Percentiles rank a stretch among this genome's conserved stretches.
Evolutionary conservation across 2,113 vertebrate genomes (phyloP).

Genomic region (Rana temporaria): DNA sequence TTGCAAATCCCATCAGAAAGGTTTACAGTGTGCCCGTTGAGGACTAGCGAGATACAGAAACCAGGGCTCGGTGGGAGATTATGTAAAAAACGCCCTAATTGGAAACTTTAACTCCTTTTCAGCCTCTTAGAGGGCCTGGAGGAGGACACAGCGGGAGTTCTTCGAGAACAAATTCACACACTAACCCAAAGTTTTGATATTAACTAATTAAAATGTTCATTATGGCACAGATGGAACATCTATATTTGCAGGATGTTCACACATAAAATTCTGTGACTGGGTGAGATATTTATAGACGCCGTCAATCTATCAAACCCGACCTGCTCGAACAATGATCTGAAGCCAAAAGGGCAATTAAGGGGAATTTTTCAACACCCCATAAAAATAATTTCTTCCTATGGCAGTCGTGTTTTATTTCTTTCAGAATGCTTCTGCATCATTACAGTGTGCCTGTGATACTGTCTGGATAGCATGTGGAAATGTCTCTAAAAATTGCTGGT

Average conservation of each 20-base stretch:
- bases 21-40: slow-evolving; percentile 59
- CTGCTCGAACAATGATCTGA: background rate
- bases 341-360: no score
- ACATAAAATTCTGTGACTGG: slow-evolving; percentile 8
- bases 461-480: no score
- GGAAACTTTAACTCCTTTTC: slow-evolving; percentile 53
- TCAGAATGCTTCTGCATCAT: no score
- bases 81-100: slow-evolving; percentile 53
- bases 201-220: slow-evolving; percentile 48
- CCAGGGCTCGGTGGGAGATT: slow-evolving; percentile 44
- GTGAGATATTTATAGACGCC: slow-evolving; percentile 19
- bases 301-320: slow-evolving; percentile 19
- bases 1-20: slow-evolving; percentile 65
- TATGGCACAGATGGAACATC: slow-evolving; percentile 29
- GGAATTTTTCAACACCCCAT: no score
- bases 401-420: no score
- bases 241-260: slow-evolving; percentile 19
- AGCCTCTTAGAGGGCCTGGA: slow-evolving; percentile 33
- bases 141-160: slow-evolving; percentile 25
- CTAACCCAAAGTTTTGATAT: slow-evolving; percentile 37
- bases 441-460: no score
- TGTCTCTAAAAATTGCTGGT: no score
- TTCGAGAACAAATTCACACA: background rate
- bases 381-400: no score
- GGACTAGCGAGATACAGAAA: slow-evolving; percentile 62